These are phyloP conservation scores for Pollimyrus isidori DNA, from an alignment of 2,113 vertebrate genomes.

Conservation along the genomic window DNA sequence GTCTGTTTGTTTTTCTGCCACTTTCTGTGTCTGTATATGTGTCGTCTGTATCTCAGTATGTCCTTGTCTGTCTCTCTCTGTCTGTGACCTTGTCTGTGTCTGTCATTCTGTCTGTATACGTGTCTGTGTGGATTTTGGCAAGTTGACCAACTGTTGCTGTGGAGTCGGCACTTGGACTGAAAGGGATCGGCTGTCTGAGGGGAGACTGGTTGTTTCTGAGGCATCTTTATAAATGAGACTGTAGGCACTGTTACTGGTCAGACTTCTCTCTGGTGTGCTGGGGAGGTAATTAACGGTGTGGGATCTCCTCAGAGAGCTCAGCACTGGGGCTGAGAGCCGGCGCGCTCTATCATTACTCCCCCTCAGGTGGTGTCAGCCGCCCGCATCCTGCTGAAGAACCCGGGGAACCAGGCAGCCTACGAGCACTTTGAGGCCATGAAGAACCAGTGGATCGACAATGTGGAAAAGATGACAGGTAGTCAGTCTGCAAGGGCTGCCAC, in stretches of 20 bases:
- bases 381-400: conserved; percentile 88
- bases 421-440: conserved; percentile 99
- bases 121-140: neutral
- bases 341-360: neutral
- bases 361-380: conserved; percentile 84
- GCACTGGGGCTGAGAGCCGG: neutral
- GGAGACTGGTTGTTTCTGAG: neutral
- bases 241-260: neutral
- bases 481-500: neutral
- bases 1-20: neutral
- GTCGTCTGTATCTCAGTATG: neutral
- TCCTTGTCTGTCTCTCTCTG: neutral
- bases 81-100: neutral
- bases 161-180: neutral
- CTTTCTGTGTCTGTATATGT: neutral
- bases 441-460: conserved; percentile 98
- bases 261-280: neutral
- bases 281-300: neutral
- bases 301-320: neutral
- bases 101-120: conserved; percentile 42
- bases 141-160: neutral
- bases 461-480: conserved; percentile 93
- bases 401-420: conserved; percentile 91
- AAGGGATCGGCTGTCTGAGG: neutral
- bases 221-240: neutral